Percentiles rank a stretch among this genome's conserved stretches.
Evolutionary conservation across 2,888 invertebrate genomes (phyloP).

Genomic region (Drosophila infuscata): DNA sequence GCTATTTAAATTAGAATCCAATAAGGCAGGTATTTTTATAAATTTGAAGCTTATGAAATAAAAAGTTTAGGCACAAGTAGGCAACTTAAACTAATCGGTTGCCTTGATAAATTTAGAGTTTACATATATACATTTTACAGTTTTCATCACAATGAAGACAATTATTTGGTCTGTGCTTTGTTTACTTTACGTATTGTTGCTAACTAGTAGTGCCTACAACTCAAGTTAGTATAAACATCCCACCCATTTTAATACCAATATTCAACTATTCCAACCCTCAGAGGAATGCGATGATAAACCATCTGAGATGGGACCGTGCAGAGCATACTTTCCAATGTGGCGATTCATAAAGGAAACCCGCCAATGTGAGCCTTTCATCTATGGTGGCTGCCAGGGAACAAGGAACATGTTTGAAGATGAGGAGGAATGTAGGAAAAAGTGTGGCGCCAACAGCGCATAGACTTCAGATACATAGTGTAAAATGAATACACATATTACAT

Average conservation of each 20-base stretch:
- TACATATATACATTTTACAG: background rate
- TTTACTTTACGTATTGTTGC: background rate
- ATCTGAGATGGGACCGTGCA: slow-evolving; percentile 47
- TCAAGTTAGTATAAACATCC: slow-evolving; percentile 4
- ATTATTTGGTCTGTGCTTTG: background rate
- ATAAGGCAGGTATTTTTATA: background rate
- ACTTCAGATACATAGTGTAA: background rate
- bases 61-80: background rate
- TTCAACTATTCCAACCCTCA: background rate
- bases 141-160: slow-evolving; percentile 4
- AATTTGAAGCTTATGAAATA: background rate
- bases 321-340: slow-evolving; percentile 52
- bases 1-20: background rate
- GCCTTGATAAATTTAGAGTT: background rate
- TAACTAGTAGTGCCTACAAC: slow-evolving; percentile 14
- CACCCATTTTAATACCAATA: background rate
- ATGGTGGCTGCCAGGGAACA: slow-evolving; percentile 58
- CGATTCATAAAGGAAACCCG: slow-evolving; percentile 40
- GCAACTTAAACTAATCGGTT: background rate
- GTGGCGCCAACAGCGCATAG: slow-evolving; percentile 7
- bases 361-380: slow-evolving; percentile 47
- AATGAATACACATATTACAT: background rate
- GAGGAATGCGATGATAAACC: slow-evolving; percentile 58
- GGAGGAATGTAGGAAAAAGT: slow-evolving; percentile 42
- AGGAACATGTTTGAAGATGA: slow-evolving; percentile 48